These are phyloP conservation scores for Aphrocallistes beatrix DNA, from an alignment of 37 sponge, comb jelly and placozoan genomes.

Conservation along the genomic window DNA sequence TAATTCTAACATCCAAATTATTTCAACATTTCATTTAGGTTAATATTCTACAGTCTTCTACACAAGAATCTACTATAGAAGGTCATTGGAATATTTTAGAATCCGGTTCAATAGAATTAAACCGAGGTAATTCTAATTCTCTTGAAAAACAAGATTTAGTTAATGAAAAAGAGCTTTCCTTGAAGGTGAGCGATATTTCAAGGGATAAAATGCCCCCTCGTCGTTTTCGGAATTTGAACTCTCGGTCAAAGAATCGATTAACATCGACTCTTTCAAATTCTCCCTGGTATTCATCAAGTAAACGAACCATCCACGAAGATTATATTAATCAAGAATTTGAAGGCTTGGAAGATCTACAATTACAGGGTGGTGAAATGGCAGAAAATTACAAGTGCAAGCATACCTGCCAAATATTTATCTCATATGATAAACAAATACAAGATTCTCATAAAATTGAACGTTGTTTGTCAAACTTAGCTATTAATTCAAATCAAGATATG, in stretches of 20 bases:
- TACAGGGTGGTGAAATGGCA: background rate
- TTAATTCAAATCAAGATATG: background rate
- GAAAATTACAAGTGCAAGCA: background rate
- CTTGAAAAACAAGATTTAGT: conserved; percentile 7
- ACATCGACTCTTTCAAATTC: background rate
- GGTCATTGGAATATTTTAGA: background rate
- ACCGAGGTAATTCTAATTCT: background rate
- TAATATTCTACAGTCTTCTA: background rate
- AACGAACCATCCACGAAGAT: background rate
- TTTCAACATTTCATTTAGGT: background rate
- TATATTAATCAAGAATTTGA: background rate
- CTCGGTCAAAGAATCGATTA: background rate
- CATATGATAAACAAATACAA: background rate
- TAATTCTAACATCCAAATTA: background rate
- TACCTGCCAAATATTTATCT: background rate
- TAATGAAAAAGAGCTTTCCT: background rate
- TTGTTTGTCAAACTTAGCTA: background rate
- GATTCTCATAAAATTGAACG: background rate
- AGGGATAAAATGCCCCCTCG: background rate
- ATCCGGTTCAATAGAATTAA: background rate
- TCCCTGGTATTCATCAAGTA: background rate
- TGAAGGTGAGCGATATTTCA: background rate
- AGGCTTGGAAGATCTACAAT: background rate
- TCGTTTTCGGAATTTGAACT: background rate
- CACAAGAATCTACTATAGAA: background rate